Conservation (phyloP, 2,113 vertebrate species). For the Gallinago jamesoni region DNA sequence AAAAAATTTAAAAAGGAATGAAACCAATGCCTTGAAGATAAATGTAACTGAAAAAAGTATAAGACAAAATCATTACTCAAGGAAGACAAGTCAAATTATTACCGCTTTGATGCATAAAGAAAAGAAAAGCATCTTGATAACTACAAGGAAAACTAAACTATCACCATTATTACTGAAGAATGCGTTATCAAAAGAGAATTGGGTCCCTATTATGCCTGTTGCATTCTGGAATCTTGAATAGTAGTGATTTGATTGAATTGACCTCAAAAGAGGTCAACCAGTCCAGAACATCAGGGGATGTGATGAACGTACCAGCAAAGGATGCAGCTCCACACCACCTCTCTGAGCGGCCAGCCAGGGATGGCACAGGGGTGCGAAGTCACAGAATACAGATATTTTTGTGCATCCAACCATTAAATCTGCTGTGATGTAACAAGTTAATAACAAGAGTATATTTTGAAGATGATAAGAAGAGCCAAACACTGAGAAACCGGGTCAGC, state of each 20-base stretch:
- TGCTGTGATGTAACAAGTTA: background rate
- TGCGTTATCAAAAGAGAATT: background rate
- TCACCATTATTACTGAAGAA: slow-evolving; percentile 7
- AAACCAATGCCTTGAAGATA: slow-evolving; percentile 39
- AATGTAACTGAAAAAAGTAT: background rate
- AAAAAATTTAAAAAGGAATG: slow-evolving; percentile 7
- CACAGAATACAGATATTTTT: background rate
- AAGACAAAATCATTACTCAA: slow-evolving; percentile 46
- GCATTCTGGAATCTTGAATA: background rate
- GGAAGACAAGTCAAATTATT: slow-evolving; percentile 29
- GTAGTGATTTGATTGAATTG: slow-evolving; percentile 10
- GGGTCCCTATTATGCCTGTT: background rate
- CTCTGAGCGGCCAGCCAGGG: background rate
- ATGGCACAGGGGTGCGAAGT: background rate
- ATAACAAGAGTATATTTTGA: background rate
- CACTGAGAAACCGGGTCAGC: background rate
- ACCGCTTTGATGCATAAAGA: slow-evolving; percentile 8
- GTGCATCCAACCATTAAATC: background rate
- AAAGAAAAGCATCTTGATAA: slow-evolving; percentile 36
- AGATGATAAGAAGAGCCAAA: background rate
- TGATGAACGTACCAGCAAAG: background rate
- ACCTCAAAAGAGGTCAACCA: background rate
- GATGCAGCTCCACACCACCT: background rate
- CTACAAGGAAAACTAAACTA: background rate
- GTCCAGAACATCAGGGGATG: background rate